phyloP scores from a whole-genome alignment of 2,797 vertebrate species.

The Corythornis leucogaster region DNA sequence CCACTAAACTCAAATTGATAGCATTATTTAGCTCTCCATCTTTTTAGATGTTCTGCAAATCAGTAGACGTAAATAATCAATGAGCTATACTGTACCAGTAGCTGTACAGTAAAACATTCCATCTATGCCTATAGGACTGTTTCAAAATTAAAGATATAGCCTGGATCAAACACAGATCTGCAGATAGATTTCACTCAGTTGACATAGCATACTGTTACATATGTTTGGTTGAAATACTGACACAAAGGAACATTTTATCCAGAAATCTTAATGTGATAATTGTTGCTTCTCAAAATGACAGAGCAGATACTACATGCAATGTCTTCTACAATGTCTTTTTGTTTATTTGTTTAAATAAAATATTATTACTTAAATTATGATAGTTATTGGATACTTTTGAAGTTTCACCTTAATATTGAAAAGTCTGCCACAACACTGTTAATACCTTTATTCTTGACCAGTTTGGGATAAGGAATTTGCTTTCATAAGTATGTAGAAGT shows the following conservation, averaged over 20 bases:
- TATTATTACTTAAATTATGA: neutral
- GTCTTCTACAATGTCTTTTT: neutral
- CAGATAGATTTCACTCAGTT: neutral
- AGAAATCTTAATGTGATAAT: neutral
- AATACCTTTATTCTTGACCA: neutral
- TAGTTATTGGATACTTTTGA: neutral
- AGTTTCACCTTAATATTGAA: neutral
- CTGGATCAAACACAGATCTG: neutral
- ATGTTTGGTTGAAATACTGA: neutral
- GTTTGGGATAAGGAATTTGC: neutral
- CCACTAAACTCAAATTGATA: neutral
- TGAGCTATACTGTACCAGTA: neutral
- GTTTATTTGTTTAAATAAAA: neutral
- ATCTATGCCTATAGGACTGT: neutral
- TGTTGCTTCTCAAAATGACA: neutral
- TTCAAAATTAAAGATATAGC: neutral
- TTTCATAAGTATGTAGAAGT: neutral
- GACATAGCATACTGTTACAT: neutral
- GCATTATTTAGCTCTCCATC: neutral
- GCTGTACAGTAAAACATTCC: neutral
- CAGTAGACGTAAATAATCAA: neutral
- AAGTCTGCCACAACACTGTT: neutral
- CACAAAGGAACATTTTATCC: neutral
- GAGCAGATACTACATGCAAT: neutral
- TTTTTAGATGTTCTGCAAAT: neutral